A percentile compares a stretch with the other conserved stretches of the same genome.
Conservation (phyloP, 35 echinoderm and acorn worm species). For the Lytechinus pictus region DNA sequence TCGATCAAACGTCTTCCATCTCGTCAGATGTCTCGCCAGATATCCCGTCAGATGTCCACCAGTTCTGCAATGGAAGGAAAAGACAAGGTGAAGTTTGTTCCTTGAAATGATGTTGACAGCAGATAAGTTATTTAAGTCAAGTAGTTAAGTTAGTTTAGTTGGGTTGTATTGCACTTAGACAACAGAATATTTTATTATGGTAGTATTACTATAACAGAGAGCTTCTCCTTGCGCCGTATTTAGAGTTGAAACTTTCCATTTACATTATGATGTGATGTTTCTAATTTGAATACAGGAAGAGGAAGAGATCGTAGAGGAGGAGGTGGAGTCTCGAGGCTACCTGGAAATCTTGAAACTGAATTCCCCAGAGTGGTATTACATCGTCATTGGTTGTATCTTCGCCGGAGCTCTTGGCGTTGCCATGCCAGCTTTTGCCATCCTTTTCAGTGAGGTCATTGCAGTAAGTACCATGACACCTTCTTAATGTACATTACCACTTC, state of each 20-base stretch:
- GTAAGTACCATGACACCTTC: conserved; percentile 34
- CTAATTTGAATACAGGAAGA: neutral
- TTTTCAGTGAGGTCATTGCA: conserved; percentile 79
- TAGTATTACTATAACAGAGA: too few species aligned
- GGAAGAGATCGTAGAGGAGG: conserved; percentile 32
- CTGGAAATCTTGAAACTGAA: conserved; percentile 72
- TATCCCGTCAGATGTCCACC: conserved; percentile 47
- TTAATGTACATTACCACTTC: too few species aligned
- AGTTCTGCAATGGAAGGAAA: neutral
- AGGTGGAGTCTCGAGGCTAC: conserved; percentile 49
- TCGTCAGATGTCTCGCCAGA: conserved; percentile 64
- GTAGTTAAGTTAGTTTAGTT: too few species aligned
- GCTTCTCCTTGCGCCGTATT: too few species aligned
- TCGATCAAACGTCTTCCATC: neutral
- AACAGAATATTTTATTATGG: too few species aligned
- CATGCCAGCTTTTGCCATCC: conserved; percentile 78
- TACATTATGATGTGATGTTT: too few species aligned
- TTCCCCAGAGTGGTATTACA: conserved; percentile 67
- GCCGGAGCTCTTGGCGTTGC: conserved; percentile 59
- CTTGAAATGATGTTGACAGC: too few species aligned
- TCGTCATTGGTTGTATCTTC: conserved; percentile 65
- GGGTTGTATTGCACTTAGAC: too few species aligned
- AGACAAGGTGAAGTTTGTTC: neutral
- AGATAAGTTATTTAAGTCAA: too few species aligned
- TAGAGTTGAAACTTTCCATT: too few species aligned